Conservation (phyloP, 2,888 invertebrate genomes). For the Diarsia dahlii region DNA sequence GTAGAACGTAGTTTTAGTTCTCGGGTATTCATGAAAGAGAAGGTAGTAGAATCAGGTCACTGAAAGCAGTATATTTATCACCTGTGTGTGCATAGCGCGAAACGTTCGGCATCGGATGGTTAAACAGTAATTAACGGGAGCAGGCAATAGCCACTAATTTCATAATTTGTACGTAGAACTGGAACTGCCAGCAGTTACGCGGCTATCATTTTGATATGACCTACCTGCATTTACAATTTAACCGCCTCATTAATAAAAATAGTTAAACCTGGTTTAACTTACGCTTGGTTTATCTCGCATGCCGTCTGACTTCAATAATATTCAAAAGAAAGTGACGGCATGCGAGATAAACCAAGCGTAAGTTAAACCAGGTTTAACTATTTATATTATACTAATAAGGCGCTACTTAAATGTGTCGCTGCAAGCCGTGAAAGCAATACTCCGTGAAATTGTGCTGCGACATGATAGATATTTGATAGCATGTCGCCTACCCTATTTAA, state of each 20-base stretch:
- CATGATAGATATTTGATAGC: slow-evolving; percentile 51
- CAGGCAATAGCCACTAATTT: slow-evolving; percentile 42
- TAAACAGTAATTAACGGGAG: slow-evolving; percentile 49
- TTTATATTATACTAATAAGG: too few relatives aligned
- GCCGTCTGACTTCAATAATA: too few relatives aligned
- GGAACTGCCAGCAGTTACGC: slow-evolving; percentile 12
- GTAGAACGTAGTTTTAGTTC: not conserved
- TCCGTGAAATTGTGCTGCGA: slow-evolving; percentile 38
- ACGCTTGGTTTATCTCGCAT: too few relatives aligned
- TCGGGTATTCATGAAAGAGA: not conserved
- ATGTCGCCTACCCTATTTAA: slow-evolving; percentile 46
- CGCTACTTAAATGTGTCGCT: slow-evolving; percentile 19
- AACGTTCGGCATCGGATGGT: slow-evolving; percentile 30
- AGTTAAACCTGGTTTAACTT: too few relatives aligned
- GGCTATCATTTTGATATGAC: slow-evolving; percentile 23
- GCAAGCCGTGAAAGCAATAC: slow-evolving; percentile 28
- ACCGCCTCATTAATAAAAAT: too few relatives aligned
- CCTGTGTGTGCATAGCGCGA: slow-evolving; percentile 26
- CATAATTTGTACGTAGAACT: slow-evolving; percentile 39
- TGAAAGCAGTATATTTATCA: slow-evolving; percentile 44
- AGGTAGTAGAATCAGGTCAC: not conserved
- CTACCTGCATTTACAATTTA: slow-evolving; percentile 14
- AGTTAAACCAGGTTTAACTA: too few relatives aligned
- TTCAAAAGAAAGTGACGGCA: too few relatives aligned
- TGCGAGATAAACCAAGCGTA: too few relatives aligned